Percentiles rank a stretch among this genome's conserved stretches.
These are phyloP conservation scores for Pollimyrus isidori DNA, from an alignment of 2,113 vertebrate genomes.

Conservation along the genomic window DNA sequence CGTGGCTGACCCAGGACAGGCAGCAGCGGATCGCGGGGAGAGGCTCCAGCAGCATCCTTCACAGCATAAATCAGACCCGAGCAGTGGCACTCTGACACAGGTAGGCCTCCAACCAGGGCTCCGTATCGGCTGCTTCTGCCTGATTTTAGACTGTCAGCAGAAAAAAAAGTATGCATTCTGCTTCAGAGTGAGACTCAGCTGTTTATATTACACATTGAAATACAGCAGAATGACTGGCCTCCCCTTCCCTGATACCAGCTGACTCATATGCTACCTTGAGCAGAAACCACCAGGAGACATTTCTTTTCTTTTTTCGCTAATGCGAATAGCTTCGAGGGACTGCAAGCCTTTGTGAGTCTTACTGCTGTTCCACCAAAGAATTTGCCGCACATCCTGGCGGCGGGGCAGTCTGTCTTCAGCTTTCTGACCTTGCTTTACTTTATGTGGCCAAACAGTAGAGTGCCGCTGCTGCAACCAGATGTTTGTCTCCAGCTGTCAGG, in stretches of 20 bases:
- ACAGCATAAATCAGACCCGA: not conserved
- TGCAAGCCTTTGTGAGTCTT: not conserved
- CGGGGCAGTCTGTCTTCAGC: not conserved
- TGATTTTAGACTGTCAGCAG: not conserved
- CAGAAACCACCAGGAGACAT: not conserved
- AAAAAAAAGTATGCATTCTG: not conserved
- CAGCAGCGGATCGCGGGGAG: not conserved
- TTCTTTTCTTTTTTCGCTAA: not conserved
- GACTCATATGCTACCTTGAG: not conserved
- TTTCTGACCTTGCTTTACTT: not conserved
- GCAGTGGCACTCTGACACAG: conserved; percentile 1
- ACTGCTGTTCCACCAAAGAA: not conserved
- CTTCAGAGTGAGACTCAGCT: not conserved
- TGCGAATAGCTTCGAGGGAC: not conserved
- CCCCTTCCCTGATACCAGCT: not conserved
- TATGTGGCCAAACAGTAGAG: not conserved
- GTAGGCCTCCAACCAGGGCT: not conserved
- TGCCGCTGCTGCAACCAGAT: not conserved
- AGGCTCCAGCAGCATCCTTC: not conserved
- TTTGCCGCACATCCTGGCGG: not conserved
- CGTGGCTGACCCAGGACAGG: conserved; percentile 1
- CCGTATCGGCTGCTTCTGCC: not conserved
- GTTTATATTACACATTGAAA: not conserved
- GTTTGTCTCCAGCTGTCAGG: not conserved
- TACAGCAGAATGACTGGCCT: not conserved